These are phyloP conservation scores for Pecten maximus DNA, from an alignment of 2,888 invertebrate genomes.

Conservation along the genomic window DNA sequence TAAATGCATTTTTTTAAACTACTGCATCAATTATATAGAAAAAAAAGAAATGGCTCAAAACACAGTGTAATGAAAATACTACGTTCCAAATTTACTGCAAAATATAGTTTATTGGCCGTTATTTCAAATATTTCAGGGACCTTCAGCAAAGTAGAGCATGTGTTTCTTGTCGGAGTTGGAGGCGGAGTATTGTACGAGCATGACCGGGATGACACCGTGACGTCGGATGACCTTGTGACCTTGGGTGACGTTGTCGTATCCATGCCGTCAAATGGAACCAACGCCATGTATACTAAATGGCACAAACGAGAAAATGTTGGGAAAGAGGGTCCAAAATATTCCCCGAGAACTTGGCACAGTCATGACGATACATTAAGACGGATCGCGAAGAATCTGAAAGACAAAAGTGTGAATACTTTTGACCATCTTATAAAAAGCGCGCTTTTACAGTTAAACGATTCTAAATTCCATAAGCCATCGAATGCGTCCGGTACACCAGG, in stretches of 20 bases:
- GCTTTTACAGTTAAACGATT: slow-evolving; percentile 84
- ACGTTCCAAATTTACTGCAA: too few relatives aligned
- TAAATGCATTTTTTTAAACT: too few relatives aligned
- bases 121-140: slow-evolving; percentile 86
- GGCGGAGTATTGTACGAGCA: slow-evolving; percentile 88
- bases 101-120: too few relatives aligned
- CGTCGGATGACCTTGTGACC: slow-evolving; percentile 94
- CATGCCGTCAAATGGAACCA: slow-evolving; percentile 66
- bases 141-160: slow-evolving; percentile 95
- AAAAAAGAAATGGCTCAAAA: too few relatives aligned
- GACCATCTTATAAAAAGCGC: slow-evolving; percentile 90
- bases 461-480: slow-evolving; percentile 76
- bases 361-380: slow-evolving; percentile 67
- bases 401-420: slow-evolving; percentile 86
- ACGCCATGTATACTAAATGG: slow-evolving; percentile 90
- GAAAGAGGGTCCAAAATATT: slow-evolving; percentile 74
- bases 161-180: slow-evolving; percentile 97
- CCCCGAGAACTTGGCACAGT: slow-evolving; percentile 70
- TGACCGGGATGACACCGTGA: slow-evolving; percentile 92
- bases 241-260: slow-evolving; percentile 85
- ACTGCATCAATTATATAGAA: too few relatives aligned
- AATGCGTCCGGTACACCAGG: slow-evolving; percentile 71
- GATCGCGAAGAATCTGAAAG: slow-evolving; percentile 64
- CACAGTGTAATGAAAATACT: too few relatives aligned
- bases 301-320: slow-evolving; percentile 83